Conservation (phyloP, 2,113 vertebrate species). For the Lota lota region DNA sequence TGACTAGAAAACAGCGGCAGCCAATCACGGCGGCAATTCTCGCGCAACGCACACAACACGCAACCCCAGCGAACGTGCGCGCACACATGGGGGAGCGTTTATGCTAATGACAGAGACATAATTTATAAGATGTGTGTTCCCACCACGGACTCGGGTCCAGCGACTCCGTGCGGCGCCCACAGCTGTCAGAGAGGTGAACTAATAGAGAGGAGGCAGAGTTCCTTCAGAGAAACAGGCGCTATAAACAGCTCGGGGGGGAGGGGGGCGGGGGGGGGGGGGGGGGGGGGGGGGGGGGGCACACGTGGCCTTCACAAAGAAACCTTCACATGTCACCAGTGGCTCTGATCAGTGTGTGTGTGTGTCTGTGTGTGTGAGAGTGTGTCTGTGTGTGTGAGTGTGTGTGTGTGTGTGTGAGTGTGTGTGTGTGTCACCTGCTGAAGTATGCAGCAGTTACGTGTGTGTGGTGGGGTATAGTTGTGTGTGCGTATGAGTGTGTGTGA, state of each 20-base stretch:
- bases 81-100: slow-evolving; percentile 58
- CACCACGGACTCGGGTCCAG: slow-evolving; percentile 52
- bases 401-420: not conserved
- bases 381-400: slow-evolving; percentile 35
- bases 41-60: slow-evolving; percentile 52
- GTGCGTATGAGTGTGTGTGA: slow-evolving; percentile 22
- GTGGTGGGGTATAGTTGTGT: not conserved
- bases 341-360: slow-evolving; percentile 37
- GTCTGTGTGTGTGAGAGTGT: slow-evolving; percentile 23
- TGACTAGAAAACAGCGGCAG: slow-evolving; percentile 61
- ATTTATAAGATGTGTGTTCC: slow-evolving; percentile 70
- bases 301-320: slow-evolving; percentile 62
- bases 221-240: slow-evolving; percentile 64
- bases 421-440: not conserved
- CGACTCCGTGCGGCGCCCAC: slow-evolving; percentile 40
- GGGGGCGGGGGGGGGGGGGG: slow-evolving; percentile 7
- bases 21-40: slow-evolving; percentile 62
- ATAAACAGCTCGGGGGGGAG: slow-evolving; percentile 61
- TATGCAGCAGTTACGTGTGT: slow-evolving; percentile 7
- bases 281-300: slow-evolving; percentile 58
- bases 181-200: slow-evolving; percentile 59
- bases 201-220: slow-evolving; percentile 53
- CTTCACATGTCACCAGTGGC: slow-evolving; percentile 61
- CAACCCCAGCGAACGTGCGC: slow-evolving; percentile 14
- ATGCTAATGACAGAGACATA: slow-evolving; percentile 69